These are phyloP conservation scores for Daubentonia madagascariensis DNA, from an alignment of 2,113 vertebrate species.

Conservation along the genomic window DNA sequence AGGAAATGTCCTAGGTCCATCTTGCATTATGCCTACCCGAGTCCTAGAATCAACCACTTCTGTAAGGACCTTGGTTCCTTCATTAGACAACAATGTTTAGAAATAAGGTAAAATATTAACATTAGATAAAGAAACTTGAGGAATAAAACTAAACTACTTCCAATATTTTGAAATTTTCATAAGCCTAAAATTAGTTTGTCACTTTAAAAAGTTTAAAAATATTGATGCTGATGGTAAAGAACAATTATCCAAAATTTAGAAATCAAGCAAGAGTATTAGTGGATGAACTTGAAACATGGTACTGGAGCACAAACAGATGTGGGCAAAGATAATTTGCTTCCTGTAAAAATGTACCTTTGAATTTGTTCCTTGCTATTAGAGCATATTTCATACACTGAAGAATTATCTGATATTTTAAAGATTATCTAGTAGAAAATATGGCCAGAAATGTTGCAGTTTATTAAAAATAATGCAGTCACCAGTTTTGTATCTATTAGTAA, in stretches of 20 bases:
- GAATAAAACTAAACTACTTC: neutral
- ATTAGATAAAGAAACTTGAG: neutral
- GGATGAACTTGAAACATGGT: neutral
- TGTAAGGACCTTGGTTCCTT: neutral
- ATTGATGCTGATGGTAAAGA: neutral
- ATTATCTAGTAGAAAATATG: neutral
- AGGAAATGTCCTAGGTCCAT: neutral
- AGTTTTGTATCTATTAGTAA: neutral
- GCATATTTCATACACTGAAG: neutral
- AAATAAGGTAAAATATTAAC: neutral
- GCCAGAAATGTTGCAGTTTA: neutral
- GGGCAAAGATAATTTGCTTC: neutral
- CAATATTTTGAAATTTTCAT: neutral
- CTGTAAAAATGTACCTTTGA: neutral
- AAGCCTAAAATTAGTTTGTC: too few relatives aligned
- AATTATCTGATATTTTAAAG: neutral
- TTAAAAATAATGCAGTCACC: neutral
- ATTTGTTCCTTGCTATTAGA: neutral
- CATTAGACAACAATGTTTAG: neutral
- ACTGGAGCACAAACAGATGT: neutral
- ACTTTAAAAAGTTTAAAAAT: neutral
- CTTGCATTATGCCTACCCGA: fast-evolving
- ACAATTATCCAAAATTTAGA: neutral
- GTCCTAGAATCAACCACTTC: neutral
- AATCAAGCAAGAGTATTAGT: neutral